Evolutionary conservation across 2,113 vertebrate species (phyloP).

Genomic region (Sinocyclocheilus rhinocerous): DNA sequence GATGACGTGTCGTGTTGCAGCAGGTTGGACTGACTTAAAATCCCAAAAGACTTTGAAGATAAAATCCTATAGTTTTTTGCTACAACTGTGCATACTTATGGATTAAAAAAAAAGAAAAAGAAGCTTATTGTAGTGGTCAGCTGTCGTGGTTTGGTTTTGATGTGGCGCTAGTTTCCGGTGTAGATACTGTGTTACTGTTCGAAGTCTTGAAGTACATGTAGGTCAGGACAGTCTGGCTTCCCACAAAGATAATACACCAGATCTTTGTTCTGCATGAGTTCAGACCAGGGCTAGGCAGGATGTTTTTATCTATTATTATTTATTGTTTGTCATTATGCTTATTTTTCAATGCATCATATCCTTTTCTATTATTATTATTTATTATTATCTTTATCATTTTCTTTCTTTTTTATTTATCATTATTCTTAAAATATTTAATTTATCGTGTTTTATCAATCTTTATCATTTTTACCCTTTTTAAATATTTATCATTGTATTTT

Average conservation of each 20-base stretch:
- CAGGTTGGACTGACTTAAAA: neutral
- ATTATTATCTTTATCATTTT: neutral
- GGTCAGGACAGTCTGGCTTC: neutral
- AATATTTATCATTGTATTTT: no score
- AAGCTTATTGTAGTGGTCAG: neutral
- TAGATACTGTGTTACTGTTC: neutral
- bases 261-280: neutral
- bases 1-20: neutral
- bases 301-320: neutral
- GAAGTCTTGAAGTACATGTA: neutral
- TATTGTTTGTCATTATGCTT: neutral
- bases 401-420: neutral
- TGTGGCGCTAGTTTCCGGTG: no score
- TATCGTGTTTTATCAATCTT: neutral
- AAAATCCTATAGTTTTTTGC: no score
- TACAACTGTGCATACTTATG: no score
- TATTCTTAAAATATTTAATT: neutral
- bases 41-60: neutral
- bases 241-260: no score
- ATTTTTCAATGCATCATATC: neutral
- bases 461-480: neutral
- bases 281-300: neutral
- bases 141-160: neutral
- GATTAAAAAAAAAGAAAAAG: no score
- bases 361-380: neutral